Conservation (phyloP, 2,888 invertebrate genomes). For the Cabera pusaria region DNA sequence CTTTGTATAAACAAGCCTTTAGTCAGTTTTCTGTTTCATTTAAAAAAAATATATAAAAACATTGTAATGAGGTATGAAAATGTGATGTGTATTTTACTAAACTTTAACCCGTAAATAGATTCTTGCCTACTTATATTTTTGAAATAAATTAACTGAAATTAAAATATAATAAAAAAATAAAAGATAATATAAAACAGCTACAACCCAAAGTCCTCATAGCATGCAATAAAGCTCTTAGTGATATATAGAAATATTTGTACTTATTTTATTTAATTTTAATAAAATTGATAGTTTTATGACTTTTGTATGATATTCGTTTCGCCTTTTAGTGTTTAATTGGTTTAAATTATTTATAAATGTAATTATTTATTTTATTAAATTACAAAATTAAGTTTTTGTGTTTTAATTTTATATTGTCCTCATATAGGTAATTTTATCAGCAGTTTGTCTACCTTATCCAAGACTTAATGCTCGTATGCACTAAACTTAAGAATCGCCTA, state of each 20-base stretch:
- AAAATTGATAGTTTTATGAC: conserved; percentile 1
- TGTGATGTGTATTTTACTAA: too few relatives aligned
- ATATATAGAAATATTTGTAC: conserved; percentile 23
- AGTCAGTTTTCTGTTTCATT: too few relatives aligned
- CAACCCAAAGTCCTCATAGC: conserved; percentile 58
- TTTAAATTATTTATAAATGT: conserved; percentile 17
- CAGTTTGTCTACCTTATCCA: too few relatives aligned
- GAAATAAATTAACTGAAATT: conserved; percentile 30
- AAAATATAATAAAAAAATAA: conserved; percentile 26
- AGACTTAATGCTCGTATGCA: too few relatives aligned
- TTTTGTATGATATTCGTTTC: conserved; percentile 18
- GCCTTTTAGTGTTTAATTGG: conserved; percentile 17
- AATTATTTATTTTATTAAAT: conserved; percentile 9
- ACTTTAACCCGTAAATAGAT: too few relatives aligned
- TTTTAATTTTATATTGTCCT: too few relatives aligned
- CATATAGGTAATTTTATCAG: too few relatives aligned
- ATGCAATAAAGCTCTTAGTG: conserved; percentile 17
- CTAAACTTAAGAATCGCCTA: too few relatives aligned
- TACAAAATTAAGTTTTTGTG: conserved; percentile 5
- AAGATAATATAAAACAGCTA: conserved; percentile 49
- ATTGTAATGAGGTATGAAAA: too few relatives aligned
- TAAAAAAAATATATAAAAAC: too few relatives aligned
- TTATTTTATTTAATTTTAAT: conserved; percentile 20
- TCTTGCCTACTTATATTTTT: conserved; percentile 16
- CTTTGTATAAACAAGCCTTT: too few relatives aligned